These are phyloP conservation scores for Brachionichthys hirsutus DNA, from an alignment of 2,113 vertebrate genomes.

Conservation along the genomic window DNA sequence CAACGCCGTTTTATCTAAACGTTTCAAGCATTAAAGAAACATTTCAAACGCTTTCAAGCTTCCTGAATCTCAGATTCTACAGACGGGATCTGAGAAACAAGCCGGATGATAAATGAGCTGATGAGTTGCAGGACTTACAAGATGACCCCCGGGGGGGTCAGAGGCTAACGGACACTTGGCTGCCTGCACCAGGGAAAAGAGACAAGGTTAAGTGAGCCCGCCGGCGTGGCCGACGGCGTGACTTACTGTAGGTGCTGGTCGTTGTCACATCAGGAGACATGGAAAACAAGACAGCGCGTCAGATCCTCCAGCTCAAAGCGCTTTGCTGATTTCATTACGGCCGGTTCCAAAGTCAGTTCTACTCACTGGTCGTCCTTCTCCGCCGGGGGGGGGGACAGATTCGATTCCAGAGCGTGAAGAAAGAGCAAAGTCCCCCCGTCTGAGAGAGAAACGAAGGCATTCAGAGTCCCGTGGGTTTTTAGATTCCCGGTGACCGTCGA, in stretches of 20 bases:
- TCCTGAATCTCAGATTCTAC: no score
- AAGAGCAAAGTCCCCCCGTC: neutral
- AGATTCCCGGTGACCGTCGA: neutral
- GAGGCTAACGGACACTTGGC: neutral
- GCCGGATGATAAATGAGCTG: neutral
- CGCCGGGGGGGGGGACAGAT: neutral
- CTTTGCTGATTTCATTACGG: neutral
- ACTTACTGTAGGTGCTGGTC: constrained; percentile 41
- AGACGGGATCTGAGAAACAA: no score
- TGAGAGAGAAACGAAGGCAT: constrained; percentile 20
- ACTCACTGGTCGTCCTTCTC: constrained; percentile 36
- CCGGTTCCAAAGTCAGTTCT: neutral
- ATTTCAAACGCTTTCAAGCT: no score
- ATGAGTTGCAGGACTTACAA: constrained; percentile 16
- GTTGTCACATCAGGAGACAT: constrained; percentile 23
- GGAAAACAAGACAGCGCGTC: constrained; percentile 17
- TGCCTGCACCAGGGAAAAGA: neutral
- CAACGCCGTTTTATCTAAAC: no score
- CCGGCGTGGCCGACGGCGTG: neutral
- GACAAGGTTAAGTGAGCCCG: neutral
- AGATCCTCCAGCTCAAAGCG: neutral
- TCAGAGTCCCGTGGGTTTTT: neutral
- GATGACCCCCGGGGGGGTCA: neutral
- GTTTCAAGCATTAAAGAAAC: no score
- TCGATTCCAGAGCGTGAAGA: neutral